phyloP scores from a whole-genome alignment of 2,888 invertebrate genomes.

The Rhamnusium bicolor region DNA sequence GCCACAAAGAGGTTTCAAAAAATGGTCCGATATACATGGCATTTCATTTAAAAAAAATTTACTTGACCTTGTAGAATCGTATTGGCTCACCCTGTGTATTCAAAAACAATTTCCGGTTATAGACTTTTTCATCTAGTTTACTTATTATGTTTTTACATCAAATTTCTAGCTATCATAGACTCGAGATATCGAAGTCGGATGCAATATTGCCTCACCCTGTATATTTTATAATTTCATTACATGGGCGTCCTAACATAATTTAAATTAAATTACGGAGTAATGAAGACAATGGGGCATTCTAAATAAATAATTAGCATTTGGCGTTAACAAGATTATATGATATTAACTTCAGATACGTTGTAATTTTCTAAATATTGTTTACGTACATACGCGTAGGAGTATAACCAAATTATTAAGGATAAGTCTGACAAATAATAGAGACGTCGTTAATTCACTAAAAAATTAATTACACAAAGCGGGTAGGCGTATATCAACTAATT shows the following conservation, averaged over 20 bases:
- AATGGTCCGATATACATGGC: too few relatives aligned
- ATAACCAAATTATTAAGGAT: neutral
- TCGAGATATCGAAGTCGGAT: too few relatives aligned
- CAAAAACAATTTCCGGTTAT: too few relatives aligned
- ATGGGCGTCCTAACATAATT: neutral
- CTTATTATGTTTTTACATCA: too few relatives aligned
- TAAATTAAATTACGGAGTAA: neutral
- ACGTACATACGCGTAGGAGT: neutral
- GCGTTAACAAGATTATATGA: neutral
- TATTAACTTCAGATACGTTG: neutral
- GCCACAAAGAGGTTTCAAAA: too few relatives aligned
- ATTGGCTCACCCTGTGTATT: too few relatives aligned
- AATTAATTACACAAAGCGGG: neutral
- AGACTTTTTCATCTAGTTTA: too few relatives aligned
- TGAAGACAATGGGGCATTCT: neutral
- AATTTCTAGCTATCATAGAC: too few relatives aligned
- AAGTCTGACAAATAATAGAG: neutral
- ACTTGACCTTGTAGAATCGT: too few relatives aligned
- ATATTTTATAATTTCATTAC: neutral
- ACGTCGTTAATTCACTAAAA: neutral
- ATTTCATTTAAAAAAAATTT: too few relatives aligned
- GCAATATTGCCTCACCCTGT: too few relatives aligned
- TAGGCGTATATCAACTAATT: neutral
- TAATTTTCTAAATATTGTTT: neutral
- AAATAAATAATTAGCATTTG: neutral